These are phyloP conservation scores for Odontocerum albicorne DNA, from an alignment of 2,888 invertebrate genomes.

Conservation along the genomic window DNA sequence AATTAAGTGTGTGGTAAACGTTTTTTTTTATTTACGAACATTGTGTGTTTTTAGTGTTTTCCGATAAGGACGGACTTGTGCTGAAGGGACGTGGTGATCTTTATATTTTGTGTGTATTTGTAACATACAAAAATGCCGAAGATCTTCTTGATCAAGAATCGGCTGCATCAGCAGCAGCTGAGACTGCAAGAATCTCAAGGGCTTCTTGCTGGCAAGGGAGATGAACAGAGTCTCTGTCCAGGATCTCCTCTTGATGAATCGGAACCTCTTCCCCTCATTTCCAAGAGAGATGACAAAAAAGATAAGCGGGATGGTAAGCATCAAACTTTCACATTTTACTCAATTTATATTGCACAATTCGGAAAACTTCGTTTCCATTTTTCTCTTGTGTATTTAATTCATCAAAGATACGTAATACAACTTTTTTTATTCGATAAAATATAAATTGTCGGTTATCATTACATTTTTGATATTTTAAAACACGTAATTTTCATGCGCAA, in stretches of 20 bases:
- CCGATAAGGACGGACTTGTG: conserved; percentile 13
- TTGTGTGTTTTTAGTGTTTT: conserved; percentile 14
- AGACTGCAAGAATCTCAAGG: conserved; percentile 82
- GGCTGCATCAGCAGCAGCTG: conserved; percentile 89
- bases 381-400: too few species aligned
- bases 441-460: too few species aligned
- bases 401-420: too few species aligned
- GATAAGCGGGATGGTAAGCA: conserved; percentile 49
- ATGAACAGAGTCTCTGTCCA: conserved; percentile 61
- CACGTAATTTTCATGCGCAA: too few species aligned
- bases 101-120: conserved; percentile 2
- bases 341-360: too few species aligned
- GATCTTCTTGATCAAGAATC: conserved; percentile 89
- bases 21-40: background rate
- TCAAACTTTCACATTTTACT: background rate
- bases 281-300: conserved; percentile 52
- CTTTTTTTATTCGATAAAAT: too few species aligned
- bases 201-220: conserved; percentile 62
- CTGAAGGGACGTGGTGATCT: conserved; percentile 8
- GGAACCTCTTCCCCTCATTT: conserved; percentile 65
- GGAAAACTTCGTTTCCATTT: too few species aligned
- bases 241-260: conserved; percentile 57
- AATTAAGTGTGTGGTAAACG: conserved; percentile 11
- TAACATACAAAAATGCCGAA: conserved; percentile 78
- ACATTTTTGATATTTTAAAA: too few species aligned